phyloP scores from a whole-genome alignment of 2,113 vertebrate genomes.

The Circaetus gallicus region DNA sequence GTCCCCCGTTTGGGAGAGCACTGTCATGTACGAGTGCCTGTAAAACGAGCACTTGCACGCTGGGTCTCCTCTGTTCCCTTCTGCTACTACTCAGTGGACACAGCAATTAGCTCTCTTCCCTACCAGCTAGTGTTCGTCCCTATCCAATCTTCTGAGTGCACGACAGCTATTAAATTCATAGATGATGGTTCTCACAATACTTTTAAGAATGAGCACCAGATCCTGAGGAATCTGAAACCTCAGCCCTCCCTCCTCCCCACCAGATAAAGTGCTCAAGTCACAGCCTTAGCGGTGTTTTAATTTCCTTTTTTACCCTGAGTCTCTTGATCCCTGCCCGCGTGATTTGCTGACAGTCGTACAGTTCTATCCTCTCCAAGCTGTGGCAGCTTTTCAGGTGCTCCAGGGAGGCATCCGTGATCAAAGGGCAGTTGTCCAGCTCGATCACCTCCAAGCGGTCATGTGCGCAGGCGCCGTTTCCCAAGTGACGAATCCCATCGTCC shows the following conservation, averaged over 20 bases:
- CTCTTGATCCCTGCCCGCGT: constrained; percentile 96
- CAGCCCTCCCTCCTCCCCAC: not conserved
- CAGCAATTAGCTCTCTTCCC: not conserved
- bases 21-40: rapidly evolving
- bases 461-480: constrained; percentile 94
- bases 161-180: too few relatives aligned
- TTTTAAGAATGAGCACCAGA: not conserved
- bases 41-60: rapidly evolving
- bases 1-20: not conserved
- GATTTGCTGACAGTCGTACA: constrained; percentile 99
- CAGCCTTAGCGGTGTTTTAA: rapidly evolving
- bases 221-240: not conserved
- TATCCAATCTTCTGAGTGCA: not conserved
- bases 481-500: constrained; percentile 93
- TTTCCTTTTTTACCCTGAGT: constrained; percentile 84
- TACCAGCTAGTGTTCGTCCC: not conserved
- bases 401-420: constrained; percentile 96
- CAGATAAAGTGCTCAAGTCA: rapidly evolving
- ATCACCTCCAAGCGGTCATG: constrained; percentile 96
- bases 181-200: not conserved
- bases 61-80: not conserved
- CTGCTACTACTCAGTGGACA: rapidly evolving
- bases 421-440: constrained; percentile 97
- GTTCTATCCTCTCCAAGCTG: constrained; percentile 94
- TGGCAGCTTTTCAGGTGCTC: constrained; percentile 98